phyloP scores from a whole-genome alignment of 92 coral and sea anemone genomes.

The Heteractis magnifica region DNA sequence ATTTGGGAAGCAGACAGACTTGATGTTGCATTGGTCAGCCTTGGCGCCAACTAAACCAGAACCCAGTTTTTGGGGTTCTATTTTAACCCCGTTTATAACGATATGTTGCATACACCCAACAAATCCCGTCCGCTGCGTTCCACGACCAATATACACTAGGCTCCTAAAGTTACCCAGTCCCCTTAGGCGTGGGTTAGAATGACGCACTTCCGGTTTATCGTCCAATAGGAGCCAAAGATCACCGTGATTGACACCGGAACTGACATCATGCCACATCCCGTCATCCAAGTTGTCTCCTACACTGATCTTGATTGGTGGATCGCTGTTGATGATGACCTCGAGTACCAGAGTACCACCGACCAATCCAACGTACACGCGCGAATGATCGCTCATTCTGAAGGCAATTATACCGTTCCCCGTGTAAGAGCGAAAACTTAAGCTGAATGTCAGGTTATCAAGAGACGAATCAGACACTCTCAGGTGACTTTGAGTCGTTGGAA shows the following conservation, averaged over 20 bases:
- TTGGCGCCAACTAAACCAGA: conserved; percentile 47
- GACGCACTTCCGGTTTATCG: conserved; percentile 70
- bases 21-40: conserved; percentile 48
- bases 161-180: conserved; percentile 62
- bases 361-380: conserved; percentile 64
- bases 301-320: conserved; percentile 64
- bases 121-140: conserved; percentile 73
- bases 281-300: conserved; percentile 75
- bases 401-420: conserved; percentile 70
- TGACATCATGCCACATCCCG: conserved; percentile 91
- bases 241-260: conserved; percentile 63
- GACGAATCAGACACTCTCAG: conserved; percentile 55
- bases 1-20: conserved; percentile 74
- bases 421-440: conserved; percentile 78
- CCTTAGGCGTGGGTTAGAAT: conserved; percentile 62
- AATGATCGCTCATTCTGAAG: conserved; percentile 50
- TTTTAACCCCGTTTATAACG: conserved; percentile 49
- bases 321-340: conserved; percentile 60
- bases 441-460: conserved; percentile 55
- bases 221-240: conserved; percentile 73
- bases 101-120: conserved; percentile 86
- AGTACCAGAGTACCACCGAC: conserved; percentile 64
- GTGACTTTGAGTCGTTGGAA: conserved; percentile 59
- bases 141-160: conserved; percentile 69
- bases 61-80: conserved; percentile 41